These are phyloP conservation scores for Thomomys bottae DNA, from an alignment of 2,113 vertebrate species.

Conservation along the genomic window DNA sequence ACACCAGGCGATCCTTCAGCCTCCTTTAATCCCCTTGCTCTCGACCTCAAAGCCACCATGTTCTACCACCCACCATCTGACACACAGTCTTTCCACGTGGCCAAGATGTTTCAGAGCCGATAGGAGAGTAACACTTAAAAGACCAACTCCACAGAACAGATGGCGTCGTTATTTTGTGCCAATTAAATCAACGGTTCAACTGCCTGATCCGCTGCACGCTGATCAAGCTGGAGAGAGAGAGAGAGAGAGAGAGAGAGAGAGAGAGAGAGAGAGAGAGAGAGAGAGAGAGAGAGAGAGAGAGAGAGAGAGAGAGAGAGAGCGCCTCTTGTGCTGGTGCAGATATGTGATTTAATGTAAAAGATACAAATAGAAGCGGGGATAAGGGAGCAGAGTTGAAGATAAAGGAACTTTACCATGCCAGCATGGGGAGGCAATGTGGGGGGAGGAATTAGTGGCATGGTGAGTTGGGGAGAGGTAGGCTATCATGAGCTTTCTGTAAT, in stretches of 20 bases:
- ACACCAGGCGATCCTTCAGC: background rate
- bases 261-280: too few relatives aligned
- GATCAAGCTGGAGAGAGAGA: too few relatives aligned
- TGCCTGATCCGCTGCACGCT: constrained; percentile 39
- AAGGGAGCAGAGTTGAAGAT: constrained; percentile 47
- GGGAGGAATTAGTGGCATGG: background rate
- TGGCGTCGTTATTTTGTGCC: constrained; percentile 71
- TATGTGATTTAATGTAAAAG: constrained; percentile 59
- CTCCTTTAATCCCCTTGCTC: background rate
- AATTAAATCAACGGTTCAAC: constrained; percentile 62
- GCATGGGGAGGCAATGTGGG: background rate
- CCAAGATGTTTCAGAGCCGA: constrained; percentile 70
- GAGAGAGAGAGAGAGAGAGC: too few relatives aligned
- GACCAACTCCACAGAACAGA: constrained; percentile 70
- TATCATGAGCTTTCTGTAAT: background rate
- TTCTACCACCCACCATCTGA: constrained; percentile 67
- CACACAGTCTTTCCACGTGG: constrained; percentile 59
- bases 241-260: too few relatives aligned
- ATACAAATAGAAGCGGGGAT: background rate
- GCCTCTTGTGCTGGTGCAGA: background rate
- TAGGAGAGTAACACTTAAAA: constrained; percentile 65
- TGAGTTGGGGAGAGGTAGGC: background rate
- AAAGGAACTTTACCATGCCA: constrained; percentile 5
- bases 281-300: too few relatives aligned
- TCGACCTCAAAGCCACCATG: background rate